Percentiles rank a stretch among this genome's conserved stretches.
These are phyloP conservation scores for Morelia viridis DNA, from an alignment of 2,797 vertebrate species.

Conservation along the genomic window DNA sequence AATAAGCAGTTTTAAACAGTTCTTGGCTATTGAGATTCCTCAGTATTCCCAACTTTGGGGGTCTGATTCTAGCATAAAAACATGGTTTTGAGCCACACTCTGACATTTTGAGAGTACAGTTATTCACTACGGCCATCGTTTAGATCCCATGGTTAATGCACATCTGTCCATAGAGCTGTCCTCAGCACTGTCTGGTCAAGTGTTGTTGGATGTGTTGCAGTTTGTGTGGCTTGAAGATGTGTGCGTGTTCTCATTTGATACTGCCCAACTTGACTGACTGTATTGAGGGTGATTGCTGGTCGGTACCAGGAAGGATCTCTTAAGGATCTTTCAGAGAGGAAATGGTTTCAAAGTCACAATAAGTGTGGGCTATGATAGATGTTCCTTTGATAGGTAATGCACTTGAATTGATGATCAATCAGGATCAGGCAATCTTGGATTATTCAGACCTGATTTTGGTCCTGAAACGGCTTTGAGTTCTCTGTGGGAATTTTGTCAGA, in stretches of 20 bases:
- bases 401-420: not conserved
- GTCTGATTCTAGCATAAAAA: not conserved
- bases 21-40: conserved; percentile 28
- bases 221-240: not conserved
- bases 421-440: not conserved
- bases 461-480: not conserved
- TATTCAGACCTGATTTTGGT: not conserved
- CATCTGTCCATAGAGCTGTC: not conserved
- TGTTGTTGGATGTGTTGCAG: not conserved
- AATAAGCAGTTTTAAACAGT: not conserved
- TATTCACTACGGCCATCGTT: not conserved
- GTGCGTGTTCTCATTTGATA: not conserved
- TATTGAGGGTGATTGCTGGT: not conserved
- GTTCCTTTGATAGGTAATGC: not conserved
- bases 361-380: not conserved
- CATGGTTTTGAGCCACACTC: not conserved
- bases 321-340: not conserved
- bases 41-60: not conserved
- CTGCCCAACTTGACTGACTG: not conserved
- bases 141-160: not conserved
- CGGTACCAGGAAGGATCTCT: not conserved
- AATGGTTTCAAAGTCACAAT: not conserved
- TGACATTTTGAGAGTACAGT: not conserved
- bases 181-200: not conserved
- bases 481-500: not conserved